Percentiles rank a stretch among this genome's conserved stretches.
These are phyloP conservation scores for Tenthredo notha DNA, from an alignment of 2,888 invertebrate species.

Conservation along the genomic window DNA sequence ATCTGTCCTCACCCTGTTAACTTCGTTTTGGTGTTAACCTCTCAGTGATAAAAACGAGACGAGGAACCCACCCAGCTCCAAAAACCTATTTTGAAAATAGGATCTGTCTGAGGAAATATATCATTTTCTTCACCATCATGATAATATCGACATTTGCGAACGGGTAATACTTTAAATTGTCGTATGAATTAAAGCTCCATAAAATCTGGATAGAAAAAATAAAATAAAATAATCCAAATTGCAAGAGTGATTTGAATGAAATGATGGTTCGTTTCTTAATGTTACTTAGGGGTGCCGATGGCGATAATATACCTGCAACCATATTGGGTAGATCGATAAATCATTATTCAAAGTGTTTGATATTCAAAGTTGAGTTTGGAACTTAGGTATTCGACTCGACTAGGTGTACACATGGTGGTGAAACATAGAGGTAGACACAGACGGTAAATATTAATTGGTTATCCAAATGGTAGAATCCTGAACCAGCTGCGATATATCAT, in stretches of 20 bases:
- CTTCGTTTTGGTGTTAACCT: conserved; percentile 68
- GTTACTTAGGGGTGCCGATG: neutral
- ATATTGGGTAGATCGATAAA: conserved; percentile 39
- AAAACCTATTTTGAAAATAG: conserved; percentile 18
- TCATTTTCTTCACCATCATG: neutral
- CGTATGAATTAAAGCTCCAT: too few species aligned
- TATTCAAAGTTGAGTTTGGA: conserved; percentile 28
- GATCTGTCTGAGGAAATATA: neutral
- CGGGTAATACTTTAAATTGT: neutral
- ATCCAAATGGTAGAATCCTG: conserved; percentile 4
- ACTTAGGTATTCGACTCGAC: conserved; percentile 26
- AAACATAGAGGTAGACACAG: conserved; percentile 7
- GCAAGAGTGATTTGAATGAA: too few species aligned
- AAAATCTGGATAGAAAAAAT: too few species aligned
- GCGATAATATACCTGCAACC: neutral
- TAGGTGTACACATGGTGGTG: conserved; percentile 18
- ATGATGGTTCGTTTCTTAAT: neutral
- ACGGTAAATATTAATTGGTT: conserved; percentile 44
- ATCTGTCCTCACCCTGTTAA: conserved; percentile 74
- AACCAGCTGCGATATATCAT: conserved; percentile 11
- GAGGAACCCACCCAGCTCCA: neutral
- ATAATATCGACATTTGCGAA: neutral
- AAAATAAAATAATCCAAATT: too few species aligned
- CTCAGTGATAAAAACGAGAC: conserved; percentile 30
- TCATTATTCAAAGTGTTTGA: conserved; percentile 21